Conservation (phyloP, 2,113 vertebrate species). For the Protobothrops flavoviridis region DNA sequence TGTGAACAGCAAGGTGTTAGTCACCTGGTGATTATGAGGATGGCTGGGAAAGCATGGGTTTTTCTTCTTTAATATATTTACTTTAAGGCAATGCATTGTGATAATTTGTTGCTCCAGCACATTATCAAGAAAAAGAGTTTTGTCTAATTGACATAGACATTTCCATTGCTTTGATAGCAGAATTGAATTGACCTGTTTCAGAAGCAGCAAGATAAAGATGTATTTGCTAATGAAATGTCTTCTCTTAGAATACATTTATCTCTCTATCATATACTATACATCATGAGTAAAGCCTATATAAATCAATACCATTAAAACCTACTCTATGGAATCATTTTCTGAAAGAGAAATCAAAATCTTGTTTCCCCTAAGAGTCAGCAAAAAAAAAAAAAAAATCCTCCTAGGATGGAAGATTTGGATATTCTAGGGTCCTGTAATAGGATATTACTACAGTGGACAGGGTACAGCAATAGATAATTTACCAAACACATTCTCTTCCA, state of each 20-base stretch:
- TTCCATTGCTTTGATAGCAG: not conserved
- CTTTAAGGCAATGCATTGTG: not conserved
- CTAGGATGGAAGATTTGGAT: not conserved
- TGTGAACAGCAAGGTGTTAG: not conserved
- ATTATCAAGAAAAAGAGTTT: not conserved
- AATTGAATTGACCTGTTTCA: not conserved
- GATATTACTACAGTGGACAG: not conserved
- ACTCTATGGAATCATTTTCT: not conserved
- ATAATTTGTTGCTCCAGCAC: not conserved
- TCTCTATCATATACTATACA: not conserved
- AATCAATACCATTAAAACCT: not conserved
- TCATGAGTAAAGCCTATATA: not conserved
- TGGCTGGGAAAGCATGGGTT: not conserved
- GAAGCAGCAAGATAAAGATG: not conserved
- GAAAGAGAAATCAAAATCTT: not conserved
- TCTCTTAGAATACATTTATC: not conserved
- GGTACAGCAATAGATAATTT: not conserved
- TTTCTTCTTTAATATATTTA: conserved; percentile 17
- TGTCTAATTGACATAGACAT: not conserved
- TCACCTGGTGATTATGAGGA: no score
- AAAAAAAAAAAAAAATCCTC: not conserved
- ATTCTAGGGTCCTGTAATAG: not conserved
- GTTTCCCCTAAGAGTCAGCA: not conserved
- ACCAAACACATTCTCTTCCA: not conserved
- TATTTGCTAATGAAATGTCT: conserved; percentile 4